Base-by-base conservation (phyloP, 2,797 vertebrate species). In the Schizopygopsis malacanthus region DNA sequence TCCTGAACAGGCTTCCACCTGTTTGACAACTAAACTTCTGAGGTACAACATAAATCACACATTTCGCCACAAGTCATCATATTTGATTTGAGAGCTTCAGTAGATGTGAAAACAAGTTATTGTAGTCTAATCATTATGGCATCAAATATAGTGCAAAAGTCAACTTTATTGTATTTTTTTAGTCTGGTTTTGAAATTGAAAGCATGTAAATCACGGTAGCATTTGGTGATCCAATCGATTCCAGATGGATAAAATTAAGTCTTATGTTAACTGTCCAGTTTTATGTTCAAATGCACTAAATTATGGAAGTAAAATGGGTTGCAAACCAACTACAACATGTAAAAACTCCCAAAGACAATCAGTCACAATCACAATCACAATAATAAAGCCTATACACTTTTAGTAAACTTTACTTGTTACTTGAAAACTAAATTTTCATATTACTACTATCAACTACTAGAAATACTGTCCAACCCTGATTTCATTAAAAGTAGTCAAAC, bases 1-100 rank as follows among this genome's bases (percentile, higher is more conserved):
- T 95, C 93, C 95, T 95, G 95, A 96, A 96, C 95, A 95, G 95
- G 95, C 96, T 96, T 94, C 93, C 93, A 95, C 92, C 39, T 71
- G 76, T n/a, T n/a, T 45, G 76, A 85, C 61, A 69, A 56, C 69
- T 43, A 20, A 52, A 45, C 8, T 63, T 79, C 15, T 9, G 16
- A 45, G 4, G 59, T 18, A 79, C 22, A 76, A 28, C 63, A 69
- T 56, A 70, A 76, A 76, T 79, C 39, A 28, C 37, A 45, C 39
- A 63, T 63, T 79, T 79, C 15, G 10, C 15, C 39, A 43, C 10
- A 28, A 43, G 37, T 43, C 56, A 43, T 1, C 37, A 59, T 39
- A 15, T 39, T 78, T 59, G 22, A 78, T 61, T 28, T 61, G 76
- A 79, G 22, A 79, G 76, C 37, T 79, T 56, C 22, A 61, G 76